phyloP scores from a whole-genome alignment of 2,113 vertebrate genomes.

The Coregonus clupeaformis region DNA sequence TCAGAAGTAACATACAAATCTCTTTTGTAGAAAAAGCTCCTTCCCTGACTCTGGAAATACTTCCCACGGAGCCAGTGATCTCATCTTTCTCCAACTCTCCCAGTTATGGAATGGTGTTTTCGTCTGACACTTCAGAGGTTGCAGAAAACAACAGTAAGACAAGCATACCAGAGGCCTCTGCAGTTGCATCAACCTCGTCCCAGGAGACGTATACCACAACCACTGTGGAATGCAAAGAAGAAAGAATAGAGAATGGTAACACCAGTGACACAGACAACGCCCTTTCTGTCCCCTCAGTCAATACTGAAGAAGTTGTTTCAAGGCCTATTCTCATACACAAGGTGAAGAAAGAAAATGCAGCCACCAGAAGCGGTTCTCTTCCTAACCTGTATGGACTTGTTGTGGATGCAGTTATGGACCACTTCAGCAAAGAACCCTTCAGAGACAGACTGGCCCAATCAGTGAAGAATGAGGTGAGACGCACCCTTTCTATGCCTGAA shows the following conservation, averaged over 20 bases:
- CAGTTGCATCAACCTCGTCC: too few species aligned
- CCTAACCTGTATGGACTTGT: background rate
- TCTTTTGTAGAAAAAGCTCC: background rate
- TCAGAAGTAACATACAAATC: background rate
- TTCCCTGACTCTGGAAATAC: background rate
- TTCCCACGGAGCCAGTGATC: background rate
- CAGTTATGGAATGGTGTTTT: background rate
- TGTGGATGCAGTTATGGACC: background rate
- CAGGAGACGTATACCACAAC: too few species aligned
- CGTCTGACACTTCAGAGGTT: background rate
- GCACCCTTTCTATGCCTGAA: background rate
- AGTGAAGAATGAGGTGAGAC: background rate
- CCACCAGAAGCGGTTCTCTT: background rate
- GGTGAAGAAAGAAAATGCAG: background rate
- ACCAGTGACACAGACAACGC: background rate
- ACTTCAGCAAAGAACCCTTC: background rate
- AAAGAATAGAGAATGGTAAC: background rate
- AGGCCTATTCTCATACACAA: background rate
- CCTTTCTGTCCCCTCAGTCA: background rate
- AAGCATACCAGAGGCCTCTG: background rate
- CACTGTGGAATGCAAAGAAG: background rate
- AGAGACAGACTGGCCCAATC: background rate
- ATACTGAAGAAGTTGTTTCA: background rate
- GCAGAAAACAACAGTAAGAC: background rate
- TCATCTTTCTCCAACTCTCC: background rate